A percentile compares a stretch with the other conserved stretches of the same genome.
Evolutionary conservation across 2,888 invertebrate species (phyloP).

Genomic region (Frankliniella fusca): DNA sequence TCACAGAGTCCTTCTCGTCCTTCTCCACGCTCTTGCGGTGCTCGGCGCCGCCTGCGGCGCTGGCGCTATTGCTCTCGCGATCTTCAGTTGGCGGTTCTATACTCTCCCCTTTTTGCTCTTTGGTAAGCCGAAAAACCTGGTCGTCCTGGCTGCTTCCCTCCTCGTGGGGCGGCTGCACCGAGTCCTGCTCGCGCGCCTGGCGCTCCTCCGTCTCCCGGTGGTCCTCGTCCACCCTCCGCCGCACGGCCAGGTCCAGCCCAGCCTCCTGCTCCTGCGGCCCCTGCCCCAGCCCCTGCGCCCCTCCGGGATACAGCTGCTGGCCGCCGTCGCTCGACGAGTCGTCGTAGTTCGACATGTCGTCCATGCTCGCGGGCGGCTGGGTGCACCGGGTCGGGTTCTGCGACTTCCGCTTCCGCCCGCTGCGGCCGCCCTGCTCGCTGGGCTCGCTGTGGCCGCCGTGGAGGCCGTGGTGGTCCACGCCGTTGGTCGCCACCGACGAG

Average conservation of each 20-base stretch:
- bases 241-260: conserved; percentile 12
- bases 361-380: conserved; percentile 47
- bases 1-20: conserved; percentile 35
- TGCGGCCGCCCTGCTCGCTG: conserved; percentile 44
- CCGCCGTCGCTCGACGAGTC: conserved; percentile 58
- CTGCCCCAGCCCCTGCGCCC: too few relatives aligned
- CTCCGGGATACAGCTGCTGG: conserved; percentile 47
- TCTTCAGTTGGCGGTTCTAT: conserved; percentile 39
- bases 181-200: conserved; percentile 29
- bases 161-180: conserved; percentile 33
- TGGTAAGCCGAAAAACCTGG: conserved; percentile 31
- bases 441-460: conserved; percentile 40
- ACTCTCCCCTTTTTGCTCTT: conserved; percentile 34
- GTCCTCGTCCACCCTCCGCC: conserved; percentile 3
- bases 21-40: conserved; percentile 36
- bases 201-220: conserved; percentile 7
- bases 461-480: conserved; percentile 16
- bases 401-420: conserved; percentile 80
- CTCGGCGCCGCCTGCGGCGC: conserved; percentile 30
- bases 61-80: conserved; percentile 31
- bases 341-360: conserved; percentile 58
- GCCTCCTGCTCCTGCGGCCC: neutral
- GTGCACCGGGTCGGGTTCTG: conserved; percentile 78
- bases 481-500: conserved; percentile 35
- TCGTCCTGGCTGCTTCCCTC: conserved; percentile 32